phyloP scores from a whole-genome alignment of 2,797 vertebrate genomes.

The Sebastes cheni region DNA sequence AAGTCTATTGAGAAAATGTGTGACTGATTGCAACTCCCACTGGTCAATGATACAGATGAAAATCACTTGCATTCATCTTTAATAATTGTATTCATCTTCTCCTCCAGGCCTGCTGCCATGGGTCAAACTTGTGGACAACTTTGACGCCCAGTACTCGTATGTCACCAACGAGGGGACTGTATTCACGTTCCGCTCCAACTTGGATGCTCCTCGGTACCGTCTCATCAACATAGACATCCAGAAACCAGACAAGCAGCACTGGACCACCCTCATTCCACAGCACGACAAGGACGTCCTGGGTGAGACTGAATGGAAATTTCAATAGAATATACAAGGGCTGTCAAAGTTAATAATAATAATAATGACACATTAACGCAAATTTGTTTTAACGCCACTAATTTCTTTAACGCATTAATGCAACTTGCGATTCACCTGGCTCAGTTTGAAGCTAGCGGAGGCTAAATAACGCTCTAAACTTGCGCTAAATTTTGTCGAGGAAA shows the following conservation, averaged over 20 bases:
- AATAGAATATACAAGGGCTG: too few relatives aligned
- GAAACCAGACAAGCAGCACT: slow-evolving; percentile 66
- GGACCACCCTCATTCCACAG: slow-evolving; percentile 79
- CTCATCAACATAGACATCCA: slow-evolving; percentile 82
- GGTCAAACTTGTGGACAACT: slow-evolving; percentile 83
- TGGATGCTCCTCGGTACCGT: slow-evolving; percentile 78
- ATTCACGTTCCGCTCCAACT: slow-evolving; percentile 82
- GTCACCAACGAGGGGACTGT: slow-evolving; percentile 81
- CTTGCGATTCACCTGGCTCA: too few relatives aligned
- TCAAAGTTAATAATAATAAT: too few relatives aligned
- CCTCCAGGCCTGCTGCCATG: slow-evolving; percentile 79
- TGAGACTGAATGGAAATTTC: slow-evolving; percentile 48
- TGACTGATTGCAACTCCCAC: fast-evolving
- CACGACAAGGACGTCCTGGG: slow-evolving; percentile 83
- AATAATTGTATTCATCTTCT: neutral
- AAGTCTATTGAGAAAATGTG: neutral
- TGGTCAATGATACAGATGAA: neutral
- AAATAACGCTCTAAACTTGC: too few relatives aligned
- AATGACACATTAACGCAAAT: too few relatives aligned
- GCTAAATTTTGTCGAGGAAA: too few relatives aligned
- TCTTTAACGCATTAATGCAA: too few relatives aligned
- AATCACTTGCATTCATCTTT: neutral
- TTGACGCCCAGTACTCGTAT: slow-evolving; percentile 81
- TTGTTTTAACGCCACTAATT: too few relatives aligned
- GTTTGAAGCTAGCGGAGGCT: too few relatives aligned